These are phyloP conservation scores for Pachliopta kotzebuea DNA, from an alignment of 2,888 invertebrate species.

Conservation along the genomic window DNA sequence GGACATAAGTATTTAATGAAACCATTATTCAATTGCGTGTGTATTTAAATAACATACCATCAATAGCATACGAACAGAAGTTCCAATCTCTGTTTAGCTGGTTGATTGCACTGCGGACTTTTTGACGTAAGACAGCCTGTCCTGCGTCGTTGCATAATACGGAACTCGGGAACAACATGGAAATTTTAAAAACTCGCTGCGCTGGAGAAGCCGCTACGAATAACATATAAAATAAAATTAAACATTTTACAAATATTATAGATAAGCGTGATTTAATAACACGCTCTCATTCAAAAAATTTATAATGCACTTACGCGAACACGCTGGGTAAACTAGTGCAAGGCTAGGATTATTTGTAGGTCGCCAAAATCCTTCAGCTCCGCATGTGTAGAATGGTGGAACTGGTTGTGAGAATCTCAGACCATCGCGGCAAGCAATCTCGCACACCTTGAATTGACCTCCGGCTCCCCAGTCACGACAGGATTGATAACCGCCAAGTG, in stretches of 20 bases:
- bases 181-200: constrained; percentile 96
- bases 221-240: constrained; percentile 3
- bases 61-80: constrained; percentile 94
- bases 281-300: background rate
- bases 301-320: constrained; percentile 86
- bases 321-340: constrained; percentile 94
- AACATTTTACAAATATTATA: background rate
- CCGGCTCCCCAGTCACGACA: constrained; percentile 98
- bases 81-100: constrained; percentile 97
- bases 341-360: constrained; percentile 90
- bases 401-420: constrained; percentile 94
- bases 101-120: constrained; percentile 93
- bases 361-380: constrained; percentile 98
- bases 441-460: constrained; percentile 97
- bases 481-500: constrained; percentile 93
- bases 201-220: constrained; percentile 89
- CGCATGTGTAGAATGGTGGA: constrained; percentile 98
- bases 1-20: background rate
- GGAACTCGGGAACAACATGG: constrained; percentile 97
- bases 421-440: constrained; percentile 92
- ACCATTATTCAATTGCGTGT: no score
- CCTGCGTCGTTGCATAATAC: constrained; percentile 97
- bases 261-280: background rate
- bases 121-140: constrained; percentile 93
- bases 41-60: constrained; percentile 78